Evolutionary conservation across 1,140 invertebrate species (phyloP).

Genomic region (Thaumatotibia leucotreta): DNA sequence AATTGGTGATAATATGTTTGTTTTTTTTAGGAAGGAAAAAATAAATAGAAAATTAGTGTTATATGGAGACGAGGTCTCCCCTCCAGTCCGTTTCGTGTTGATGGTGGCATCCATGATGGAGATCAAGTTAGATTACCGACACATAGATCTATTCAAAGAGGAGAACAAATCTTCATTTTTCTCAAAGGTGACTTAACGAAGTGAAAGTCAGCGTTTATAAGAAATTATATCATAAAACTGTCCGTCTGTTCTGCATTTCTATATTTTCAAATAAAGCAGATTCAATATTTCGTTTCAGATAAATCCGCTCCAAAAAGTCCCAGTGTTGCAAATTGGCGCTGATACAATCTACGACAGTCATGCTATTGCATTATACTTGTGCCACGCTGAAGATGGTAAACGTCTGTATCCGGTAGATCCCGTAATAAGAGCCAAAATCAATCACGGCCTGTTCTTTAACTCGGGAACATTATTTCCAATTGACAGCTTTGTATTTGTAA

Average conservation of each 20-base stretch:
- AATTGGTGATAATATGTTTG: neutral
- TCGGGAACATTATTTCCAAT: slow-evolving; percentile 48
- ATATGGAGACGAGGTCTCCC: slow-evolving; percentile 55
- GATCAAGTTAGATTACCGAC: slow-evolving; percentile 38
- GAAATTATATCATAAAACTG: neutral
- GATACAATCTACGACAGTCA: slow-evolving; percentile 49
- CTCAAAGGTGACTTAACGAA: slow-evolving; percentile 36
- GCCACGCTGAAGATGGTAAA: slow-evolving; percentile 22
- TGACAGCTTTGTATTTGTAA: slow-evolving; percentile 52
- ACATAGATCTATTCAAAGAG: slow-evolving; percentile 46
- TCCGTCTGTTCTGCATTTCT: neutral
- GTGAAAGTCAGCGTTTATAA: no score
- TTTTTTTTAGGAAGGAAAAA: neutral
- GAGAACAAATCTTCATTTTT: slow-evolving; percentile 47
- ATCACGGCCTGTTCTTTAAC: slow-evolving; percentile 55
- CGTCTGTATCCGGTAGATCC: slow-evolving; percentile 38
- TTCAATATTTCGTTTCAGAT: slow-evolving; percentile 36
- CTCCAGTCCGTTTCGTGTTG: slow-evolving; percentile 54
- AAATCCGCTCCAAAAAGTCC: slow-evolving; percentile 58
- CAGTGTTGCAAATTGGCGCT: slow-evolving; percentile 32
- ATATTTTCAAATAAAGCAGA: neutral
- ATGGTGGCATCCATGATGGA: slow-evolving; percentile 52
- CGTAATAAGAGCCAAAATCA: slow-evolving; percentile 30
- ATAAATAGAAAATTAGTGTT: slow-evolving; percentile 27
- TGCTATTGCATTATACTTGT: slow-evolving; percentile 52